Base-by-base conservation (phyloP, 1,140 invertebrate genomes). In the Caenorhabditis inopinata region DNA sequence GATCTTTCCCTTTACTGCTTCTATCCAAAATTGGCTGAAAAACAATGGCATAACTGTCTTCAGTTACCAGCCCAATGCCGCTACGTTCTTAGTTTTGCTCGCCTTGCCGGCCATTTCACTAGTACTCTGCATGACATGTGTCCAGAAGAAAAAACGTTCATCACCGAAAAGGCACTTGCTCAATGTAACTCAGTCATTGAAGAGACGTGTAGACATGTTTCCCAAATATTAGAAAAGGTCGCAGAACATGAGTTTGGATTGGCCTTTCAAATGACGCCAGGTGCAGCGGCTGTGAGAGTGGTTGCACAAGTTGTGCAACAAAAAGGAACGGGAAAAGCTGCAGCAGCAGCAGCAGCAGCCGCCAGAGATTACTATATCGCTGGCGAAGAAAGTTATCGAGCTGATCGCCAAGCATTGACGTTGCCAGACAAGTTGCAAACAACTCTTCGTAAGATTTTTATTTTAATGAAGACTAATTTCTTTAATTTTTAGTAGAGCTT, bases 101-200 rank as follows among this genome's bases (percentile, higher is more conserved):
- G 98, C 76, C 96, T 99, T 84, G 98, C 96, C 89, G 94, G 94
- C 82, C 96, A 99, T 89, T 99, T 99, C 88, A 95, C 97, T 90
- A 94, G 95, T 88, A 96, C 96, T 85, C 97, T 96, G 0, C 97
- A 99, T 90, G 95, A 97, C 87, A 91, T 99, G 68, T 99, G 97
- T 87, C 97, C 97, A 0, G 97, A 99, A 91, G 97, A 99, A 90
- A 91, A 92, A 85, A 21, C 58, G 6, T 68, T 68, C n/a, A 68
- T 68, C 27, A 84, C 82, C 32, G 86, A 89, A 73, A 81, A 77
- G 35, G 85, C 85, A 18, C 49, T 80, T 76, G 84, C 82, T 46
- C 82, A 82, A 84, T 92, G 91, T 91, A 96, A 82, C 94, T 97
- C 90, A 95, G 97, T 88, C 96, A 97, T 85, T 92, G 96, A 78